phyloP scores from a whole-genome alignment of 2,797 vertebrate species.

The Arnoldichthys spilopterus region DNA sequence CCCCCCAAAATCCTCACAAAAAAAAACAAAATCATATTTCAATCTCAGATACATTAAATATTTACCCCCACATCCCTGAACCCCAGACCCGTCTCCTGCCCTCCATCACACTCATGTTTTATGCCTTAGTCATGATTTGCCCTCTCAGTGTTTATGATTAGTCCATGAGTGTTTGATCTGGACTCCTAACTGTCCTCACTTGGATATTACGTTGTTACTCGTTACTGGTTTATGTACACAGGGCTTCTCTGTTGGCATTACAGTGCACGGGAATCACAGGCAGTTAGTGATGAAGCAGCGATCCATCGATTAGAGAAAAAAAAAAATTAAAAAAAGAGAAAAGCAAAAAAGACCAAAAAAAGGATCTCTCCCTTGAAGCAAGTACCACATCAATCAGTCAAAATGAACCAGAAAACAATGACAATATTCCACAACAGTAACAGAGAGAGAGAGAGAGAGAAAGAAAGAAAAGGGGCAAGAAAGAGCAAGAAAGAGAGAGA shows the following conservation, averaged over 20 bases:
- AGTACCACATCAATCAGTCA: slow-evolving; percentile 29
- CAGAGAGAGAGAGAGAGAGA: slow-evolving; percentile 7
- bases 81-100: slow-evolving; percentile 20
- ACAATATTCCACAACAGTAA: slow-evolving; percentile 25
- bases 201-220: slow-evolving; percentile 17
- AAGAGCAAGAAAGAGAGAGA: slow-evolving; percentile 29
- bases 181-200: neutral
- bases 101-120: slow-evolving; percentile 11
- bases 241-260: slow-evolving; percentile 49
- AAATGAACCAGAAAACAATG: neutral
- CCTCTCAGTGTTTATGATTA: slow-evolving; percentile 12
- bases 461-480: neutral
- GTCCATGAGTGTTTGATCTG: slow-evolving; percentile 10
- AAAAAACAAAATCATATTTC: neutral
- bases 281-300: slow-evolving; percentile 54
- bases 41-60: slow-evolving; percentile 35
- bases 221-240: slow-evolving; percentile 43
- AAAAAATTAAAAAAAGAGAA: slow-evolving; percentile 14
- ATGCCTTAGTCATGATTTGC: neutral
- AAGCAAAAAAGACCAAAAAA: slow-evolving; percentile 10
- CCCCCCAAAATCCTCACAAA: neutral
- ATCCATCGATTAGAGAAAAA: slow-evolving; percentile 31
- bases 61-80: slow-evolving; percentile 4
- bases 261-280: slow-evolving; percentile 49
- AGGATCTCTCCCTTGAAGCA: slow-evolving; percentile 12